Percentiles rank a stretch among this genome's conserved stretches.
phyloP scores from a whole-genome alignment of 2,113 vertebrate genomes.

The Pygathrix nemaeus region DNA sequence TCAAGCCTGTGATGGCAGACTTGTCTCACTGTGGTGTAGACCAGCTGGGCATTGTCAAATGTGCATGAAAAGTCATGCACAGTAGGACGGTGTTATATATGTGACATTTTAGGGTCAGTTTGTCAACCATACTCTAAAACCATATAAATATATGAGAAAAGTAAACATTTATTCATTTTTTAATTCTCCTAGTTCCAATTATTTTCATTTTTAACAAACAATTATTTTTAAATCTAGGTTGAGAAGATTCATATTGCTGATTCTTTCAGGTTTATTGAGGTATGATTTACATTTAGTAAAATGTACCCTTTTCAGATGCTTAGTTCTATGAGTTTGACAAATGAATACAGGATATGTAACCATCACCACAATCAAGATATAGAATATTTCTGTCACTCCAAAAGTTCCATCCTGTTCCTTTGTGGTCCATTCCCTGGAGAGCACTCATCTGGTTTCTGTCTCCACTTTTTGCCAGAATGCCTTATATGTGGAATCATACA shows the following conservation, averaged over 20 bases:
- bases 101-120: neutral
- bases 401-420: neutral
- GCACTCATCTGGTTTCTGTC: neutral
- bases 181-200: neutral
- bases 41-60: neutral
- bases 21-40: neutral
- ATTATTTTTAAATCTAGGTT: neutral
- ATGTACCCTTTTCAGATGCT: neutral
- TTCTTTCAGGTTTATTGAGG: neutral
- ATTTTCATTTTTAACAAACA: neutral
- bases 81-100: neutral
- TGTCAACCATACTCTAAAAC: neutral
- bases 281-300: neutral
- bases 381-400: neutral
- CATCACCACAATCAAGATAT: neutral
- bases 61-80: neutral
- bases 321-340: constrained; percentile 12
- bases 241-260: neutral
- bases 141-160: neutral
- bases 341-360: neutral
- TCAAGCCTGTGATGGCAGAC: neutral
- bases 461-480: neutral
- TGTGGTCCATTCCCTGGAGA: neutral
- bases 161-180: neutral
- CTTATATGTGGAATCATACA: neutral